A percentile compares a stretch with the other conserved stretches of the same genome.
Evolutionary conservation across 2,113 vertebrate genomes (phyloP).

Genomic region (Pseudopipra pipra): DNA sequence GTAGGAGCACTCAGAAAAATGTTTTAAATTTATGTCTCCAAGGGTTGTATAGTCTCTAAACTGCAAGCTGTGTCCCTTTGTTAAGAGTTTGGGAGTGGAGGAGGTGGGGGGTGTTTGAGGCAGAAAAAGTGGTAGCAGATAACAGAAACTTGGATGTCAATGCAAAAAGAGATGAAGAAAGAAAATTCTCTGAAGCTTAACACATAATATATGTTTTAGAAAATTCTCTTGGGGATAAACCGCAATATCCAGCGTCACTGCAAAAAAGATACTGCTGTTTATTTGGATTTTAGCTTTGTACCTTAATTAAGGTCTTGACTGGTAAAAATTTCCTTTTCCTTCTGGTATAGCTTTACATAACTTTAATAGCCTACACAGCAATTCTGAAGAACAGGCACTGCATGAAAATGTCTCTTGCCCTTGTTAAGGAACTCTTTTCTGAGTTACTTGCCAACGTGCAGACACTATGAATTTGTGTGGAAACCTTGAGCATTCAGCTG

Average conservation of each 20-base stretch:
- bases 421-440: not conserved
- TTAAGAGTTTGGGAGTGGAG: fast-evolving
- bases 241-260: not conserved
- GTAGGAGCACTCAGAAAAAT: not conserved
- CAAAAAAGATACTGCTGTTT: not conserved
- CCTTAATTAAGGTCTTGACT: not conserved
- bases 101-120: not conserved
- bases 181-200: not conserved
- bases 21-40: not conserved
- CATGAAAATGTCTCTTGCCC: not conserved
- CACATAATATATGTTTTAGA: not conserved
- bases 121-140: not conserved
- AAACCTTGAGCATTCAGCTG: not conserved
- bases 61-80: not conserved
- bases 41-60: not conserved
- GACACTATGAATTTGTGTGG: not conserved
- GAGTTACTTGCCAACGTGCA: not conserved
- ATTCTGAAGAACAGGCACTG: not conserved
- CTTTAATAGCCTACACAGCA: not conserved
- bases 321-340: not conserved
- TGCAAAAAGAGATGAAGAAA: not conserved
- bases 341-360: not conserved
- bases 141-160: not conserved
- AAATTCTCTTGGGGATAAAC: not conserved
- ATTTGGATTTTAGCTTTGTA: not conserved